Percentiles rank a stretch among this genome's conserved stretches.
These are phyloP conservation scores for Anisognathus igniventris DNA, from an alignment of 2,797 vertebrate genomes.

Conservation along the genomic window DNA sequence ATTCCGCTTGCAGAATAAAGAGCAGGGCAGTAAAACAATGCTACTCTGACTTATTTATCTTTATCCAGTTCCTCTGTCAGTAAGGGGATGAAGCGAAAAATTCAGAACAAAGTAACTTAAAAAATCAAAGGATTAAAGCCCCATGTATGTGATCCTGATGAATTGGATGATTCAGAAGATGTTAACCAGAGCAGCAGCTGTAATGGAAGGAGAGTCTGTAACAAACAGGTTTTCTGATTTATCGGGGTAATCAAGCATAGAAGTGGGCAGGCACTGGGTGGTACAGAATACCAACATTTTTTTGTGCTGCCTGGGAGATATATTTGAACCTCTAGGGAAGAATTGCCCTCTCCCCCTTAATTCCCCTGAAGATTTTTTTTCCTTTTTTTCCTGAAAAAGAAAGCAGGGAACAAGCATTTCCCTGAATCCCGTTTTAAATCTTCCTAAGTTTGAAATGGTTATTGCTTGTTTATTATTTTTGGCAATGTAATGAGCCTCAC, in stretches of 20 bases:
- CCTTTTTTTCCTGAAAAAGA: not conserved
- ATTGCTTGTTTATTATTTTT: not conserved
- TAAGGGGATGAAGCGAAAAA: constrained; percentile 47
- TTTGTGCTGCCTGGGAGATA: constrained; percentile 40
- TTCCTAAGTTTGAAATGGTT: not conserved
- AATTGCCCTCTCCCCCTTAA: constrained; percentile 11
- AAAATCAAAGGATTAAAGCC: constrained; percentile 66
- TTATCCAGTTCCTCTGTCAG: constrained; percentile 59
- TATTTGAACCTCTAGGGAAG: constrained; percentile 28
- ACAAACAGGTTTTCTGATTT: constrained; percentile 69
- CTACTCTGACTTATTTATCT: constrained; percentile 44
- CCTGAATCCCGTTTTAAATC: not conserved
- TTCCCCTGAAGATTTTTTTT: not conserved
- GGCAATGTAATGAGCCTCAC: not conserved
- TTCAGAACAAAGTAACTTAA: constrained; percentile 63
- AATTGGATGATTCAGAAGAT: constrained; percentile 66
- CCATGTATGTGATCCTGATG: constrained; percentile 57
- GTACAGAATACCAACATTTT: constrained; percentile 62
- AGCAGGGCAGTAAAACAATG: constrained; percentile 16
- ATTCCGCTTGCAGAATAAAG: constrained; percentile 8
- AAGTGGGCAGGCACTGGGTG: constrained; percentile 69
- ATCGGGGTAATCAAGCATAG: constrained; percentile 61
- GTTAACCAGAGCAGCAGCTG: constrained; percentile 71
- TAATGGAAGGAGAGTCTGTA: constrained; percentile 65
- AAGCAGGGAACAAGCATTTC: not conserved